These are phyloP conservation scores for Echinometra lucunter DNA, from an alignment of 53 echinoderm and acorn worm genomes.

Conservation along the genomic window DNA sequence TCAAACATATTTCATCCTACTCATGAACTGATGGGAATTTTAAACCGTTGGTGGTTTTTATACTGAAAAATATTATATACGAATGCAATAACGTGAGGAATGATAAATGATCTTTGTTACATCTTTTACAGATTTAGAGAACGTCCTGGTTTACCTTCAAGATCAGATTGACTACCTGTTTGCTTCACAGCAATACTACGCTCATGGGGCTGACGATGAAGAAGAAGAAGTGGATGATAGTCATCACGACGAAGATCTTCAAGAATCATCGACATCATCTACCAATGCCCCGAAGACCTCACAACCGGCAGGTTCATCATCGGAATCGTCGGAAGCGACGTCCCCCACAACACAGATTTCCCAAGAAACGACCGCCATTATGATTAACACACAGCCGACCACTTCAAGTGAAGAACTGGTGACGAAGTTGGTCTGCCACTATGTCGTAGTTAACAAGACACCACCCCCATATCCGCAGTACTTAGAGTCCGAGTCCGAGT, in stretches of 20 bases:
- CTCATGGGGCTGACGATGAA: background rate
- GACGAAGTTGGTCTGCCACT: too few species aligned
- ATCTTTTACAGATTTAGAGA: background rate
- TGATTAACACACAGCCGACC: background rate
- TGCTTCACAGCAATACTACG: constrained; percentile 13
- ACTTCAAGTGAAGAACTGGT: background rate
- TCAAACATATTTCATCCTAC: too few species aligned
- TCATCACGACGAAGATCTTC: background rate
- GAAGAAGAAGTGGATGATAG: background rate
- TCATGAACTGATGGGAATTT: too few species aligned
- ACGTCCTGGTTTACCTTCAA: constrained; percentile 42
- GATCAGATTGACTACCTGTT: constrained; percentile 57
- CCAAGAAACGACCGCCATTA: background rate
- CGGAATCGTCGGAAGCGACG: background rate
- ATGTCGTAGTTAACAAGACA: too few species aligned
- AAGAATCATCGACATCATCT: background rate
- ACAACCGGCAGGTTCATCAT: background rate
- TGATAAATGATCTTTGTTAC: background rate
- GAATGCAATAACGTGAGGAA: too few species aligned
- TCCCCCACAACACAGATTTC: background rate
- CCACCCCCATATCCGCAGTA: background rate
- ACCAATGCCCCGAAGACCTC: too few species aligned
- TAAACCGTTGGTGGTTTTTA: too few species aligned
- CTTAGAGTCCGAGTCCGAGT: background rate
- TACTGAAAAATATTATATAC: too few species aligned